Percentiles rank a stretch among this genome's conserved stretches.
These are phyloP conservation scores for Eupelmus urozonus DNA, from an alignment of 2,888 invertebrate species.

Conservation along the genomic window DNA sequence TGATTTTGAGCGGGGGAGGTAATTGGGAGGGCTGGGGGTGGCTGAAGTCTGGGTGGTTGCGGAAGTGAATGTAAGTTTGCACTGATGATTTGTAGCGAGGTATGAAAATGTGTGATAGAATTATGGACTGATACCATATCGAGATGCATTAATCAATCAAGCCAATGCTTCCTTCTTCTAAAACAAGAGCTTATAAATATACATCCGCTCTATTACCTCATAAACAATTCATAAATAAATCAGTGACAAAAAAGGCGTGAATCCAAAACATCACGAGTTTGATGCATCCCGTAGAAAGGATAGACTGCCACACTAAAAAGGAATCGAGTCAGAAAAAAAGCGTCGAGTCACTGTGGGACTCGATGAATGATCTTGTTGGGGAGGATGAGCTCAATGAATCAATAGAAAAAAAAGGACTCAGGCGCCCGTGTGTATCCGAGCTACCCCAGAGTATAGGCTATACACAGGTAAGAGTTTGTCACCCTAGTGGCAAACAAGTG, in stretches of 20 bases:
- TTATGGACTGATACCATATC: too few relatives aligned
- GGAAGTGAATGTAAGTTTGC: too few relatives aligned
- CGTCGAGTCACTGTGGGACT: constrained; percentile 55
- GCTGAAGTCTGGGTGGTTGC: too few relatives aligned
- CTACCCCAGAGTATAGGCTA: neutral
- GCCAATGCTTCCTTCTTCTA: too few relatives aligned
- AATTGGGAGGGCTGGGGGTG: too few relatives aligned
- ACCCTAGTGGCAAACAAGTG: constrained; percentile 69
- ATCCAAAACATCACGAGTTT: constrained; percentile 3
- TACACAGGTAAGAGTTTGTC: neutral
- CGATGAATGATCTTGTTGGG: neutral
- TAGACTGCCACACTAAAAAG: neutral
- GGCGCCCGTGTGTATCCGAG: too few relatives aligned
- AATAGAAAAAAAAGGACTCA: constrained; percentile 7
- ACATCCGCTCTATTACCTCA: neutral
- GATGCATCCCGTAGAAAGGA: neutral
- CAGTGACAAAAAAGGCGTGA: constrained; percentile 1
- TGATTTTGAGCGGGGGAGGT: too few relatives aligned
- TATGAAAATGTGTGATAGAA: too few relatives aligned
- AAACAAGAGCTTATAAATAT: too few relatives aligned
- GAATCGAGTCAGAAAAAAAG: neutral
- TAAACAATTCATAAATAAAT: constrained; percentile 7
- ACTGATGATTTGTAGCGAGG: too few relatives aligned
- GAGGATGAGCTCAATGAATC: constrained; percentile 17
- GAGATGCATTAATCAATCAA: too few relatives aligned